These are phyloP conservation scores for Drosophila vallismaia DNA, from an alignment of 2,888 invertebrate genomes.

Conservation along the genomic window DNA sequence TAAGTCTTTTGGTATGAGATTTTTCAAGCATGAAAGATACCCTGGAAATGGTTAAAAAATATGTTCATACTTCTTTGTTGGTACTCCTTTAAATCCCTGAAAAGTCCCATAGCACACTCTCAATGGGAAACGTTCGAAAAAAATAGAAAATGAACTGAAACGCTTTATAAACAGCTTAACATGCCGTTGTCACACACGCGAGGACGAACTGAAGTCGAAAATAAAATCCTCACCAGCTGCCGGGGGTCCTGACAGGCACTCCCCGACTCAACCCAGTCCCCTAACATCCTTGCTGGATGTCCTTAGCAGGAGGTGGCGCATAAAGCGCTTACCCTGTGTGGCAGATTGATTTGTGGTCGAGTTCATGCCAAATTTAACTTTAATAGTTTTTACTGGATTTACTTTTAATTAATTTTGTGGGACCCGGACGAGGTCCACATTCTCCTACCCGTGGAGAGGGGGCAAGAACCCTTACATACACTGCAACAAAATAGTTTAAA, in stretches of 20 bases:
- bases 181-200: constrained; percentile 65
- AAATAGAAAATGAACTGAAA: constrained; percentile 59
- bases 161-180: constrained; percentile 78
- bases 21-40: constrained; percentile 17
- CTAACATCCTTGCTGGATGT: constrained; percentile 19
- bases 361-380: constrained; percentile 78
- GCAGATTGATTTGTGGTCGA: constrained; percentile 78
- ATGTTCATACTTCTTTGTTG: not conserved
- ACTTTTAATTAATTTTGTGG: constrained; percentile 76
- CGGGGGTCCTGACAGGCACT: constrained; percentile 15
- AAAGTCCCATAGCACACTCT: not conserved
- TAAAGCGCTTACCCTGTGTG: constrained; percentile 71
- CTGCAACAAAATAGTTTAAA: not conserved
- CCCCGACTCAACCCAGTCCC: not conserved
- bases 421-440: constrained; percentile 23
- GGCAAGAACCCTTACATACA: constrained; percentile 1
- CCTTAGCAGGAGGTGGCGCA: constrained; percentile 28
- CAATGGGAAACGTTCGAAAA: not conserved
- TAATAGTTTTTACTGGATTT: constrained; percentile 78
- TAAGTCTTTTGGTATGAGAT: constrained; percentile 37
- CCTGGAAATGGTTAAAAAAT: constrained; percentile 1
- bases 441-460: not conserved
- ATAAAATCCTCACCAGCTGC: constrained; percentile 46
- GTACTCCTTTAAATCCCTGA: not conserved
- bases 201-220: constrained; percentile 46